A percentile compares a stretch with the other conserved stretches of the same genome.
Evolutionary conservation across 2,797 vertebrate genomes (phyloP).

Genomic region (Kryptolebias ocellatus): DNA sequence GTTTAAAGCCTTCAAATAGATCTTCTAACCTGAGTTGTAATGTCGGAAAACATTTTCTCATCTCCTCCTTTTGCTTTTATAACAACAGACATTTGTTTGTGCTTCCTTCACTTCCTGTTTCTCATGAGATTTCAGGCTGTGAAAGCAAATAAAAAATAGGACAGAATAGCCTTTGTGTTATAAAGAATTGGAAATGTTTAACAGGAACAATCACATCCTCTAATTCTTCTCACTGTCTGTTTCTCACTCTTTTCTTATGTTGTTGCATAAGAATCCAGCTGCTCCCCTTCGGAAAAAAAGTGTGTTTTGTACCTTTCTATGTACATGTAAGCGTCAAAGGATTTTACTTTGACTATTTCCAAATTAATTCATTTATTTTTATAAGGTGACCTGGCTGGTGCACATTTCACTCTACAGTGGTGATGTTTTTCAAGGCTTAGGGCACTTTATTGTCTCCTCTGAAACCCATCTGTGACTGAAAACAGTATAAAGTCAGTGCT

Average conservation of each 20-base stretch:
- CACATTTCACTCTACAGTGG: slow-evolving; percentile 65
- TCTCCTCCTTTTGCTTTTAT: slow-evolving; percentile 1
- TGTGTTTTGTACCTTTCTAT: slow-evolving; percentile 3
- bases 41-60: background rate
- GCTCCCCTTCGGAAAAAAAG: slow-evolving; percentile 9
- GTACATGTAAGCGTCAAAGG: slow-evolving; percentile 7
- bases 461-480: slow-evolving; percentile 20
- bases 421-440: slow-evolving; percentile 31
- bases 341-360: background rate
- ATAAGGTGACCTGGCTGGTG: slow-evolving; percentile 17
- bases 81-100: slow-evolving; percentile 27
- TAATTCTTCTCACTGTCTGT: slow-evolving; percentile 35
- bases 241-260: slow-evolving; percentile 25
- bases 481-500: slow-evolving; percentile 12
- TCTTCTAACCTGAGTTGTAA: background rate
- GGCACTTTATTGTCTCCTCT: background rate
- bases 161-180: slow-evolving; percentile 43
- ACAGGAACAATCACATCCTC: slow-evolving; percentile 50
- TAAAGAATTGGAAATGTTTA: slow-evolving; percentile 21
- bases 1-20: background rate
- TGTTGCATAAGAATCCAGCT: slow-evolving; percentile 55
- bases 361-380: background rate
- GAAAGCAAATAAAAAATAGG: background rate
- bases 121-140: background rate
- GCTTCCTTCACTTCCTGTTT: slow-evolving; percentile 12